phyloP scores from a whole-genome alignment of 2,113 vertebrate genomes.

The Oryzias curvinotus region DNA sequence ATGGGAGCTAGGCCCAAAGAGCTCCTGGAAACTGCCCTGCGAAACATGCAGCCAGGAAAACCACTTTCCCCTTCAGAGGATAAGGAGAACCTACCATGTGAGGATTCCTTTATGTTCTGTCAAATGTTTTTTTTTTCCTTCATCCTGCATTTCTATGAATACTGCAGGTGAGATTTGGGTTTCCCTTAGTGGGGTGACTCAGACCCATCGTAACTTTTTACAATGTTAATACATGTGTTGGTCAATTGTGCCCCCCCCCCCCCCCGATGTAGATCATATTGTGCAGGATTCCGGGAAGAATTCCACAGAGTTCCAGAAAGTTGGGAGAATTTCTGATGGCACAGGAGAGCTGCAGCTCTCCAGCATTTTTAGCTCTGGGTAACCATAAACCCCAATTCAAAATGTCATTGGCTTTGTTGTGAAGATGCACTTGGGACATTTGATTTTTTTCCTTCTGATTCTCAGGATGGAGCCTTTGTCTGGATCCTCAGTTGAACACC shows the following conservation, averaged over 20 bases:
- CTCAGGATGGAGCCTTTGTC: conserved; percentile 50
- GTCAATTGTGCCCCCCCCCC: not conserved
- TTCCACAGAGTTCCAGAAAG: conserved; percentile 40
- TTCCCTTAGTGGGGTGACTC: no score
- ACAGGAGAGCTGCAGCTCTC: conserved; percentile 66
- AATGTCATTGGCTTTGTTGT: not conserved
- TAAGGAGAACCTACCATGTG: conserved; percentile 86
- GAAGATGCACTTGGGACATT: not conserved
- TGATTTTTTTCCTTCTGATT: not conserved
- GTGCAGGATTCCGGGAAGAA: conserved; percentile 48
- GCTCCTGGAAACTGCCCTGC: conserved; percentile 82
- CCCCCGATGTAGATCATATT: not conserved
- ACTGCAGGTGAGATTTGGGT: no score
- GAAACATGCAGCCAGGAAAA: conserved; percentile 81
- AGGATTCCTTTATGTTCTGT: conserved; percentile 13
- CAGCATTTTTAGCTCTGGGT: conserved; percentile 68
- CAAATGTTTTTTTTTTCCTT: not conserved
- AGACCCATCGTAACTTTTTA: not conserved
- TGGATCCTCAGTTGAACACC: conserved; percentile 57
- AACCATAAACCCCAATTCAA: conserved; percentile 28
- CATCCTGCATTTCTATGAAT: no score
- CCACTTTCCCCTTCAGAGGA: conserved; percentile 78
- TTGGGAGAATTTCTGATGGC: conserved; percentile 65
- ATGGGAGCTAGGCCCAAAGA: conserved; percentile 83
- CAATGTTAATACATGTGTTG: not conserved